Percentiles rank a stretch among this genome's conserved stretches.
Conservation (phyloP, 2,888 invertebrate genomes). For the Pseudococcus longispinus region DNA sequence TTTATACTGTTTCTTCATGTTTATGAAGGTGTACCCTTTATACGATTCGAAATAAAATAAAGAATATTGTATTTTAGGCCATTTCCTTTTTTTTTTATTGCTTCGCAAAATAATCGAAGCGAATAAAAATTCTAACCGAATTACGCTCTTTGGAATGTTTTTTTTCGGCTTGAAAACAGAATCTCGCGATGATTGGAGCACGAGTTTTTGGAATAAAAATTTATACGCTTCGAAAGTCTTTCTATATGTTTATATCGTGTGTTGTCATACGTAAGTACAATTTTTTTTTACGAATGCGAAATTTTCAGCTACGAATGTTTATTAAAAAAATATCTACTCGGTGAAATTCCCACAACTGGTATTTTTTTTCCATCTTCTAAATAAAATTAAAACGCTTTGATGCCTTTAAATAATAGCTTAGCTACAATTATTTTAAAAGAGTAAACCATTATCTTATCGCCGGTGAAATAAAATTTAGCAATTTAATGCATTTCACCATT, state of each 20-base stretch:
- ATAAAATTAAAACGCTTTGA: constrained; percentile 12
- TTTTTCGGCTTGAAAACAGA: background rate
- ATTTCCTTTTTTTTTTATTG: constrained; percentile 10
- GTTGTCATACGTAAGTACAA: no score
- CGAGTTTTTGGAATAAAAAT: constrained; percentile 13
- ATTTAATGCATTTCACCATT: constrained; percentile 26
- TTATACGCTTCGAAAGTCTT: background rate
- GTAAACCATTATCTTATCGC: background rate
- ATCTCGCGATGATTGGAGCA: background rate
- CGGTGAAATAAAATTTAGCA: background rate
- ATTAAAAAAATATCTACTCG: background rate
- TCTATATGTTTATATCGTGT: background rate
- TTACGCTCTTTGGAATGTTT: background rate
- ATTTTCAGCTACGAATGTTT: background rate
- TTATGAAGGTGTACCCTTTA: constrained; percentile 37
- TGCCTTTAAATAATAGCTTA: background rate
- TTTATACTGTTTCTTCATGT: constrained; percentile 22
- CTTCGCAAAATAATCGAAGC: constrained; percentile 11
- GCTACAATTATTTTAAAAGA: constrained; percentile 17
- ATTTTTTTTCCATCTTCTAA: background rate
- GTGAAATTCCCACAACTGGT: background rate
- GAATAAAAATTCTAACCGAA: background rate
- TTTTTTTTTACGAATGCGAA: background rate
- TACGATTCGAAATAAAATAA: constrained; percentile 41
- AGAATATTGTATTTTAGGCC: constrained; percentile 21